These are phyloP conservation scores for Tholera decimalis DNA, from an alignment of 2,888 invertebrate genomes.

Conservation along the genomic window DNA sequence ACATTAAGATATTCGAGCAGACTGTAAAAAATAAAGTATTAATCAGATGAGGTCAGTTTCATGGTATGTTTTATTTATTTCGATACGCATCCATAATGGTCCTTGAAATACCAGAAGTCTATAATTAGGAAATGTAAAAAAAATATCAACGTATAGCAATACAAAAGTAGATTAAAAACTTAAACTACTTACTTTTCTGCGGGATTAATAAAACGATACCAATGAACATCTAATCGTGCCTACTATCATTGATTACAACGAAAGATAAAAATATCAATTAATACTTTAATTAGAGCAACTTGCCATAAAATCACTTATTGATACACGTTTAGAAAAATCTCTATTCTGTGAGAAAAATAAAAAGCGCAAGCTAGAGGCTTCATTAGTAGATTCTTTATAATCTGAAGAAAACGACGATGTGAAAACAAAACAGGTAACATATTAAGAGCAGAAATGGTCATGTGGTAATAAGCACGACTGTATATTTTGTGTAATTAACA, in stretches of 20 bases:
- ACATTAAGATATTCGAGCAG: constrained; percentile 20
- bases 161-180: constrained; percentile 5
- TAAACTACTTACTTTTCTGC: no score
- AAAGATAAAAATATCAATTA: constrained; percentile 23
- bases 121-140: constrained; percentile 4
- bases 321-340: not conserved
- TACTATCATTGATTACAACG: constrained; percentile 1
- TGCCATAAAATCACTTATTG: not conserved
- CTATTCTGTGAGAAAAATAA: not conserved
- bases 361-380: not conserved
- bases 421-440: no score
- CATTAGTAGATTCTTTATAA: no score
- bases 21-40: constrained; percentile 19
- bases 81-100: not conserved
- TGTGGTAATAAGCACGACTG: no score
- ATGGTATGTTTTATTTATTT: not conserved
- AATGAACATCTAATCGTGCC: constrained; percentile 14
- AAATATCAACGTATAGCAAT: constrained; percentile 13
- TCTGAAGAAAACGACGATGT: no score
- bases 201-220: constrained; percentile 2
- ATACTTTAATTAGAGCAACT: not conserved
- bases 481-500: no score
- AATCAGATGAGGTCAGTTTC: not conserved
- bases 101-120: not conserved
- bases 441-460: no score